Percentiles rank a stretch among this genome's conserved stretches.
Evolutionary conservation across 2,888 invertebrate species (phyloP).

Genomic region (Lordiphosa andalusiaca): DNA sequence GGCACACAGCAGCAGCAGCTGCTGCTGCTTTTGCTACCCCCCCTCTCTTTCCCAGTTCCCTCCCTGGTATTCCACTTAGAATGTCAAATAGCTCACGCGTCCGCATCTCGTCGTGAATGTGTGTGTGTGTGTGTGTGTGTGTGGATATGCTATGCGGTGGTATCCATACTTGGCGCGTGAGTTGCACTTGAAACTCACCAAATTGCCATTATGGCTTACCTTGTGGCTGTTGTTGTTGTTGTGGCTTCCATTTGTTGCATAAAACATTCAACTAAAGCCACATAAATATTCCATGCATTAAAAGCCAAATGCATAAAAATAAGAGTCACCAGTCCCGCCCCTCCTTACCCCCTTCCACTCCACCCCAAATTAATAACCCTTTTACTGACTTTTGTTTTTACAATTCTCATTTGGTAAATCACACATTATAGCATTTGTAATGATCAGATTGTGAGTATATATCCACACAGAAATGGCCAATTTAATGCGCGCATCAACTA

Average conservation of each 20-base stretch:
- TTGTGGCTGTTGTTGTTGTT: slow-evolving; percentile 13
- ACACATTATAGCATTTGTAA: slow-evolving; percentile 28
- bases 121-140: slow-evolving; percentile 14
- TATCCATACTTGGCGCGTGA: slow-evolving; percentile 48
- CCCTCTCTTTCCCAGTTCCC: not conserved
- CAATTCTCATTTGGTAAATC: slow-evolving; percentile 12
- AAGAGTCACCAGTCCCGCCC: slow-evolving; percentile 22
- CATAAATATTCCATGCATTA: slow-evolving; percentile 62
- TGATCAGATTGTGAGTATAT: slow-evolving; percentile 25
- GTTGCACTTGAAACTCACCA: slow-evolving; percentile 64
- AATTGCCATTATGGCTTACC: slow-evolving; percentile 43
- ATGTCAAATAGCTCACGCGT: slow-evolving; percentile 68
- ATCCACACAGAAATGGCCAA: slow-evolving; percentile 38
- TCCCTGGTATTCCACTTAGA: slow-evolving; percentile 44
- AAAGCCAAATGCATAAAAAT: slow-evolving; percentile 49
- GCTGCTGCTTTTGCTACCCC: slow-evolving; percentile 1
- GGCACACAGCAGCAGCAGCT: slow-evolving; percentile 44
- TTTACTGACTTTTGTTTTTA: slow-evolving; percentile 26
- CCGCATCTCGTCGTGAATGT: slow-evolving; percentile 7
- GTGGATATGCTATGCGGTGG: slow-evolving; percentile 24
- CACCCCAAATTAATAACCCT: slow-evolving; percentile 29
- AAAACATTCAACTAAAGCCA: slow-evolving; percentile 49
- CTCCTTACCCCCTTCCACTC: slow-evolving; percentile 17
- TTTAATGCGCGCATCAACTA: slow-evolving; percentile 66
- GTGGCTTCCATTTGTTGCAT: slow-evolving; percentile 31